These are phyloP conservation scores for Strix aluco DNA, from an alignment of 2,113 vertebrate genomes.

Conservation along the genomic window DNA sequence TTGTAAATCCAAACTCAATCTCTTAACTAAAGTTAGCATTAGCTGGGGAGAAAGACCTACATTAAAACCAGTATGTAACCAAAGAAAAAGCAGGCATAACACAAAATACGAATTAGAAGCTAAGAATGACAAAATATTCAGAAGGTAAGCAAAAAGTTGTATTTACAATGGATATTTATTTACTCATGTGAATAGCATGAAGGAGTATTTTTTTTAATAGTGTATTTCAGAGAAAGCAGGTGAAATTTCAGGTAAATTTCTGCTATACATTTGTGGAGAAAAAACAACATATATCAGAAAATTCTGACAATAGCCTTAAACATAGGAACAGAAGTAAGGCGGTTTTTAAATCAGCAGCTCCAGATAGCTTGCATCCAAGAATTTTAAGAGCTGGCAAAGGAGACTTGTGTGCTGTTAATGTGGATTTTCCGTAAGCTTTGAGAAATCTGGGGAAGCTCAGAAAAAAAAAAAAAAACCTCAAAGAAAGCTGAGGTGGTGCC, in stretches of 20 bases:
- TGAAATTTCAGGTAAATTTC: background rate
- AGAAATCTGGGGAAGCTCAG: conserved; percentile 45
- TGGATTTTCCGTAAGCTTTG: conserved; percentile 62
- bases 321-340: background rate
- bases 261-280: background rate
- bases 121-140: background rate
- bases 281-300: background rate
- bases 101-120: background rate
- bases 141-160: background rate
- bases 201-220: background rate
- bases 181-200: background rate
- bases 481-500: conserved; percentile 3
- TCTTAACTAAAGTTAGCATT: background rate
- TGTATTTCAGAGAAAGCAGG: background rate
- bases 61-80: background rate
- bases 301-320: conserved; percentile 35
- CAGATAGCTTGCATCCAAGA: conserved; percentile 47
- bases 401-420: conserved; percentile 21
- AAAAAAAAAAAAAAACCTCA: background rate
- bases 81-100: background rate
- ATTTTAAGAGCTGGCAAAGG: conserved; percentile 60
- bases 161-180: background rate
- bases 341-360: conserved; percentile 53
- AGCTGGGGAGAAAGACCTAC: background rate
- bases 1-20: background rate